phyloP scores from a whole-genome alignment of 2,888 invertebrate genomes.

The Drosophila eohydei region DNA sequence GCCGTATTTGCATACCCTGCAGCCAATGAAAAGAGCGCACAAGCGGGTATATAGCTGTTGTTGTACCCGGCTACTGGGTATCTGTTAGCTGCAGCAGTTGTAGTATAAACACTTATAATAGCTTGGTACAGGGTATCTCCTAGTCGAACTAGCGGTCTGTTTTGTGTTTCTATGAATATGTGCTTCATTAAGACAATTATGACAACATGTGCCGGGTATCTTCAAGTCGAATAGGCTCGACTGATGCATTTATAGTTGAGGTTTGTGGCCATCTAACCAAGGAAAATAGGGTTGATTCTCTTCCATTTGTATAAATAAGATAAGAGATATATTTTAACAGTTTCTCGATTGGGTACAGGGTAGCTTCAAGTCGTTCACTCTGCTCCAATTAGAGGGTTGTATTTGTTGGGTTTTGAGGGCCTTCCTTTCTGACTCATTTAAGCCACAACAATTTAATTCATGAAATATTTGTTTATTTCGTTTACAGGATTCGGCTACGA shows the following conservation, averaged over 20 bases:
- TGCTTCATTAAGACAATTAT: no score
- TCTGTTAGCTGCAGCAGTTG: background rate
- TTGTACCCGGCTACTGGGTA: background rate
- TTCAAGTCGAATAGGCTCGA: background rate
- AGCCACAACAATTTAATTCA: background rate
- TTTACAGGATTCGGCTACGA: constrained; percentile 82
- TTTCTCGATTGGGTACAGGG: background rate
- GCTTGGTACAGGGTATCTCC: background rate
- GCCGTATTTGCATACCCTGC: constrained; percentile 28
- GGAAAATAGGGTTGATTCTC: background rate
- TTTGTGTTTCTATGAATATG: no score
- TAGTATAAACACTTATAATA: background rate
- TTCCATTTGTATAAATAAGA: background rate
- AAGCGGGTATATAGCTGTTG: background rate
- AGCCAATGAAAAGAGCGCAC: background rate
- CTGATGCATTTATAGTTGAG: background rate
- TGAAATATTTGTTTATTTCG: background rate
- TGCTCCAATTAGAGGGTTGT: no score
- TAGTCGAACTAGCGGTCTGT: no score
- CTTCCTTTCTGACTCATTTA: constrained; percentile 5
- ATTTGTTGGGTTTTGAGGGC: no score
- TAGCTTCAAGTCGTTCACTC: background rate
- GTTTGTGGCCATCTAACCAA: background rate
- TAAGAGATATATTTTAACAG: background rate
- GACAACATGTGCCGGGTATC: no score